A percentile compares a stretch with the other conserved stretches of the same genome.
phyloP scores from a whole-genome alignment of 2,113 vertebrate genomes.

The Serilophus lunatus region DNA sequence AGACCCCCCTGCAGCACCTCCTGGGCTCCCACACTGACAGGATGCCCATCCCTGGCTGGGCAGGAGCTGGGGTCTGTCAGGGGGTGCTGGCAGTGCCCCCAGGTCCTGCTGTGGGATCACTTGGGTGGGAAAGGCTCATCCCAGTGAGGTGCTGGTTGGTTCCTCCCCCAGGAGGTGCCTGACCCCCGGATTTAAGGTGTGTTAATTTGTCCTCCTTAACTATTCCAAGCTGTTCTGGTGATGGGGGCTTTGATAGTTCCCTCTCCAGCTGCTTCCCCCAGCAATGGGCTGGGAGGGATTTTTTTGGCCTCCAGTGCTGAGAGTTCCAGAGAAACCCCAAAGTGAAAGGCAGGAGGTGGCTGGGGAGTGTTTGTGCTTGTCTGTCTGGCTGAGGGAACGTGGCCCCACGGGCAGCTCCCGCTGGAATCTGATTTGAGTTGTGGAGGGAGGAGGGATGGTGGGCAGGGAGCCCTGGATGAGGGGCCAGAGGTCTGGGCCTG shows the following conservation, averaged over 20 bases:
- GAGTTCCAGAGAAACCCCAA: neutral
- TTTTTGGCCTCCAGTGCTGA: neutral
- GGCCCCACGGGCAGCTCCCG: accelerated
- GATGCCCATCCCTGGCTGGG: too few relatives aligned
- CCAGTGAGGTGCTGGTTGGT: accelerated
- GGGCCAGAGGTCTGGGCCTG: neutral
- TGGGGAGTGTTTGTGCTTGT: accelerated
- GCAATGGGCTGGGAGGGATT: neutral
- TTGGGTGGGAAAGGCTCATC: neutral
- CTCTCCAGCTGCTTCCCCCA: neutral
- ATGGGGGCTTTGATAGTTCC: neutral
- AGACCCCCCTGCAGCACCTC: accelerated
- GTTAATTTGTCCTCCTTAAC: neutral
- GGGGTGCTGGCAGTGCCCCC: neutral
- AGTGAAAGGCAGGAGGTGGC: neutral
- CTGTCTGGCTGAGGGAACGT: neutral
- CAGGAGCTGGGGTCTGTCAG: too few relatives aligned
- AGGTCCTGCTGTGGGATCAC: accelerated
- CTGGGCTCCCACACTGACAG: accelerated
- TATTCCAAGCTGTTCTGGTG: accelerated
- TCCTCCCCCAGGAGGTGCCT: neutral
- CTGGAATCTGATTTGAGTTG: neutral
- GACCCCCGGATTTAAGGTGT: accelerated
- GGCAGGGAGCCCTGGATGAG: neutral
- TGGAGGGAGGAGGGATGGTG: neutral